Conservation (phyloP, 92 coral and sea anemone species). For the Metridium senile region DNA sequence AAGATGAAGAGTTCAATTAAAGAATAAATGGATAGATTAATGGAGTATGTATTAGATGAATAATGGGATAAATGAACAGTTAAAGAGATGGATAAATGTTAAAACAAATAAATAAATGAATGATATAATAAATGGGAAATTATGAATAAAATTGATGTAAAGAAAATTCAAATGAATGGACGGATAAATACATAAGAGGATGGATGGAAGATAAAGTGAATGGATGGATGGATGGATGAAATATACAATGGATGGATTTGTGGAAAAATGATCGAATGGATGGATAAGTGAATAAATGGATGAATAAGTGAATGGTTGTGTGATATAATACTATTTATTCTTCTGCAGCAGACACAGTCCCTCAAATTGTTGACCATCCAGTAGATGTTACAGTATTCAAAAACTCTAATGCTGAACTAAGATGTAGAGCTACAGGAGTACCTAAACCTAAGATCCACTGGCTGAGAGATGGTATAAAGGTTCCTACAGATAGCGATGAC, state of each 20-base stretch:
- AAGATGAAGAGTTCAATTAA: too few species aligned
- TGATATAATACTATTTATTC: neutral
- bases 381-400: constrained; percentile 50
- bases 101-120: neutral
- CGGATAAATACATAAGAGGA: neutral
- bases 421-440: constrained; percentile 69
- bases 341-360: constrained; percentile 30
- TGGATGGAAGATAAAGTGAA: neutral
- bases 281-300: neutral
- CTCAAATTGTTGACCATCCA: constrained; percentile 67
- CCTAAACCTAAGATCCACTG: constrained; percentile 69
- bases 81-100: neutral
- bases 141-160: too few species aligned
- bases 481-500: constrained; percentile 51
- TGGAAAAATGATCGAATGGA: neutral
- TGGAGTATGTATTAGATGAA: too few species aligned
- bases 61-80: neutral
- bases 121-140: neutral
- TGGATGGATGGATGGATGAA: neutral
- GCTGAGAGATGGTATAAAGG: constrained; percentile 69
- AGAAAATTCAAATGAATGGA: neutral
- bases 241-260: neutral
- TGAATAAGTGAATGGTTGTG: neutral
- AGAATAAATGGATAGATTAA: neutral
- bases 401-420: constrained; percentile 64